Percentiles rank a stretch among this genome's conserved stretches.
Evolutionary conservation across 2,113 vertebrate species (phyloP).

Genomic region (Climacteris rufus): DNA sequence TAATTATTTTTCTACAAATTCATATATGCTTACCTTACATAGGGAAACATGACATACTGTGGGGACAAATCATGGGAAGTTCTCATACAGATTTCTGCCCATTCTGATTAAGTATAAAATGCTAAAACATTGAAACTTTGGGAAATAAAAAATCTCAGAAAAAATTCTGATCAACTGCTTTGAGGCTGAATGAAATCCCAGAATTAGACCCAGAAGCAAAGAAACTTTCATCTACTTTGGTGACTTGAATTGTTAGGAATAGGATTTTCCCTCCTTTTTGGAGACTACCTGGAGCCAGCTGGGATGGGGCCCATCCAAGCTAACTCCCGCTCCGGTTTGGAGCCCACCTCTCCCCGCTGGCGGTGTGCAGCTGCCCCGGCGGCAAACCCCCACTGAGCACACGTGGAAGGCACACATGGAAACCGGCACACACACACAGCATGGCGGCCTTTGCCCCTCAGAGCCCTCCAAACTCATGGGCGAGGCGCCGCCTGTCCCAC

Average conservation of each 20-base stretch:
- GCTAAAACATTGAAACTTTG: not conserved
- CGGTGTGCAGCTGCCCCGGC: accelerated
- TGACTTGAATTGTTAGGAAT: not conserved
- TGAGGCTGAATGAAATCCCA: not conserved
- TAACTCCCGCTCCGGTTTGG: accelerated
- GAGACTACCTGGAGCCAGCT: not conserved
- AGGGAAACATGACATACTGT: not conserved
- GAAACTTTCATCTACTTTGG: not conserved
- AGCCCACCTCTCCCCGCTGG: accelerated
- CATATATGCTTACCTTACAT: not conserved
- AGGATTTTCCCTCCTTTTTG: not conserved
- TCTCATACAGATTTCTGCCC: not conserved
- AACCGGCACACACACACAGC: not conserved
- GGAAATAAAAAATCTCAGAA: not conserved
- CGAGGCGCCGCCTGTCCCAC: accelerated
- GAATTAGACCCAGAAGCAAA: not conserved
- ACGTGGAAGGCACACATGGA: accelerated
- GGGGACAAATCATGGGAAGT: not conserved
- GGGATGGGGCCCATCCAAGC: not conserved
- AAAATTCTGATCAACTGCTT: not conserved
- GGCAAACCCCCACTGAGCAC: not conserved
- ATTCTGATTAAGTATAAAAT: not conserved
- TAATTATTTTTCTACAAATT: not conserved
- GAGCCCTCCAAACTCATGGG: not conserved
- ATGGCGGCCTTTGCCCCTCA: not conserved